phyloP scores from a whole-genome alignment of 1,140 invertebrate species.

The Ectropis grisescens region DNA sequence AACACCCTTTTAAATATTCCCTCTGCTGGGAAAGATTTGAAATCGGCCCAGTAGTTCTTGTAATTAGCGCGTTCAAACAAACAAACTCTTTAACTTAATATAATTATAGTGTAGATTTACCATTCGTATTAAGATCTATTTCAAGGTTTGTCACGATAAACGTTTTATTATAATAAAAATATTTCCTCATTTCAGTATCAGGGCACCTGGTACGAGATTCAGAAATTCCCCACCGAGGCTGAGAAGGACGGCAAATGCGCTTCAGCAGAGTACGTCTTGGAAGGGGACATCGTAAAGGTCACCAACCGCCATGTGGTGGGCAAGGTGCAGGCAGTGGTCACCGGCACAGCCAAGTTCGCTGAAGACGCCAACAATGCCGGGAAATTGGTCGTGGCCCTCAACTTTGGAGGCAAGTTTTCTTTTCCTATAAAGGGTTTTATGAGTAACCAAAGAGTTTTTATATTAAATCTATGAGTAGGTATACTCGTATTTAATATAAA shows the following conservation, averaged over 20 bases:
- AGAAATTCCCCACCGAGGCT: conserved; percentile 21
- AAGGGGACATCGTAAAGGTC: conserved; percentile 28
- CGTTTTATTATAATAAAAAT: too few species aligned
- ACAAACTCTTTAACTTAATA: too few species aligned
- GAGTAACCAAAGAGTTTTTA: too few species aligned
- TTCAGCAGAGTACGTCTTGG: conserved; percentile 29
- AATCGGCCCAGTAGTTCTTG: too few species aligned
- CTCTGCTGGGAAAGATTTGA: too few species aligned
- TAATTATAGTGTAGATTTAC: too few species aligned
- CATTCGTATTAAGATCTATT: too few species aligned
- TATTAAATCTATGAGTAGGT: conserved; percentile 1
- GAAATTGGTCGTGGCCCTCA: conserved; percentile 26
- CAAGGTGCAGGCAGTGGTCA: conserved; percentile 23
- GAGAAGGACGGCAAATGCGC: conserved; percentile 29
- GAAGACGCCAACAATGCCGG: conserved; percentile 22
- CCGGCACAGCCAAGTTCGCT: conserved; percentile 27
- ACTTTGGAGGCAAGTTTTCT: conserved; percentile 24
- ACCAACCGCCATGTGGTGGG: conserved; percentile 32
- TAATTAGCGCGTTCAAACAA: too few species aligned
- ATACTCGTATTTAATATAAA: too few species aligned
- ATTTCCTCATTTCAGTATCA: conserved; percentile 28
- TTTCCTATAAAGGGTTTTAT: too few species aligned
- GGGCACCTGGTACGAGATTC: conserved; percentile 43
- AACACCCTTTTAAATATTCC: too few species aligned
- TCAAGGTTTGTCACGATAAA: too few species aligned